Base-by-base conservation (phyloP, 1,140 invertebrate genomes). In the Mesaphorura yosii region DNA sequence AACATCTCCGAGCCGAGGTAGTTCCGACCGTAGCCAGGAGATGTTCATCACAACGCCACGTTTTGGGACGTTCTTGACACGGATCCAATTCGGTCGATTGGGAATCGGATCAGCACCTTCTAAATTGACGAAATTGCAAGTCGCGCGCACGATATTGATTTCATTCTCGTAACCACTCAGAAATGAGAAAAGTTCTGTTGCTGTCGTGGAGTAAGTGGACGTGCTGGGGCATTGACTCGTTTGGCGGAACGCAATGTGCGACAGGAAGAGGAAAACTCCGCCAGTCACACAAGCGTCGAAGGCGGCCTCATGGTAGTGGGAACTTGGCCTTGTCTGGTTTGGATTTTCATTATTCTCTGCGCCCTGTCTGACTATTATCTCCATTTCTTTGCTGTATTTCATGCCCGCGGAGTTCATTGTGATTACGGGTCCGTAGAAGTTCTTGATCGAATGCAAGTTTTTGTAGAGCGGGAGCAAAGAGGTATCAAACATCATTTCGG, bases 211-310 rank as follows among this genome's bases (percentile, higher is more conserved):
- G 40, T 48, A 27, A 29, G 1, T 37, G 17, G 25, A 31, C 7
- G 12, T 1, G n/a, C 47, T 42, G 4, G 26, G 23, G 19, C n/a
- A 68, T 64, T 53, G 54, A 15, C 46, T 48, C 28, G 61, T 42
- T 27, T 55, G 65, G 19, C 67, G 53, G 22, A 71, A 66, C 48
- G 72, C 66, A 23, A 74, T 49, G 64, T 78, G 72, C 50, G 70
- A 70, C 57, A 79, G 64, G 63, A 71, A 70, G 29, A 81, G 67
- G 64, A 79, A 80, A 70, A 78, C 72, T 59, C 69, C 79, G 64
- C 83, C 84, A 57, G 80, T 73, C 61, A 77, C 78, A 66, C 75
- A 84, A 0, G 83, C 78, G 69, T 87, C 84, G 76, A 78, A 86
- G 0, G 81, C 82, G 15, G 84, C 83, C 64, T 83, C 75, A 63